Evolutionary conservation across 1,140 invertebrate genomes (phyloP).

Genomic region (Trichogramma pretiosum): DNA sequence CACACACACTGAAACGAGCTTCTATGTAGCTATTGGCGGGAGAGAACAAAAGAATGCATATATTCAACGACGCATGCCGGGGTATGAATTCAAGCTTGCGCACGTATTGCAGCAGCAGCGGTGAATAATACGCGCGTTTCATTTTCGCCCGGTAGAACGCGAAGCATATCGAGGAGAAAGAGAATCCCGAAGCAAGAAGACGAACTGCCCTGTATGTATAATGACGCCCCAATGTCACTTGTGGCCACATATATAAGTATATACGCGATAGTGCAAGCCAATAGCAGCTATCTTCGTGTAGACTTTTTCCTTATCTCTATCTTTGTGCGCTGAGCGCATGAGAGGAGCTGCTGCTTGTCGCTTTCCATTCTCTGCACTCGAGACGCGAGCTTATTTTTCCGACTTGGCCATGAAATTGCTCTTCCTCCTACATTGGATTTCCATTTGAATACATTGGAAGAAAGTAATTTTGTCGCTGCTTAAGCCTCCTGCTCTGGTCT

Average conservation of each 20-base stretch:
- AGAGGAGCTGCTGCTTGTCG: conserved; percentile 3
- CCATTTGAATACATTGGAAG: conserved; percentile 16
- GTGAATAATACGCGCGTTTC: conserved; percentile 44
- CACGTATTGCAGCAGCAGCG: conserved; percentile 34
- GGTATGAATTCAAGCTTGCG: conserved; percentile 45
- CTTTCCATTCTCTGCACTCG: conserved; percentile 11
- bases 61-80: too few relatives aligned
- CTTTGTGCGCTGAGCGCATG: neutral
- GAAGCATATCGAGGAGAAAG: too few relatives aligned
- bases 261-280: neutral
- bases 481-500: too few relatives aligned
- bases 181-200: too few relatives aligned
- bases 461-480: too few relatives aligned
- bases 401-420: conserved; percentile 7
- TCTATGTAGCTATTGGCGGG: too few relatives aligned
- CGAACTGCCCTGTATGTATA: too few relatives aligned
- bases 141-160: conserved; percentile 14
- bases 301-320: neutral
- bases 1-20: too few relatives aligned
- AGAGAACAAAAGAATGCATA: conserved; percentile 41
- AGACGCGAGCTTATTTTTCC: conserved; percentile 10
- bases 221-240: too few relatives aligned
- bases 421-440: conserved; percentile 10
- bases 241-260: neutral
- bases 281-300: too few relatives aligned